phyloP scores from a whole-genome alignment of 2,888 invertebrate genomes.

The Beris chalybata region DNA sequence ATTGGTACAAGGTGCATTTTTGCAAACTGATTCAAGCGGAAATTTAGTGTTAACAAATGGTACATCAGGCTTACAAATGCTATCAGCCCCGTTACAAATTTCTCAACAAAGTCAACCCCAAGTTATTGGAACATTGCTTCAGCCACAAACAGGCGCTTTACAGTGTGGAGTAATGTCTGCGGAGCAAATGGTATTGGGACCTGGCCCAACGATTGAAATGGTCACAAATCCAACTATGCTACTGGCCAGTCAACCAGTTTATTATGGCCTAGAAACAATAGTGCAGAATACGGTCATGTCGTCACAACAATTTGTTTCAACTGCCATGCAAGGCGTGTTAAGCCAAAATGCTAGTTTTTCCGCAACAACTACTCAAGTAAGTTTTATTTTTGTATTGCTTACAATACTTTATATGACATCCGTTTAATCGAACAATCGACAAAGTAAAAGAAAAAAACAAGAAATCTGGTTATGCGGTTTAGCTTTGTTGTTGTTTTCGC shows the following conservation, averaged over 20 bases:
- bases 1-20: slow-evolving; percentile 62
- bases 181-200: slow-evolving; percentile 66
- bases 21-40: slow-evolving; percentile 65
- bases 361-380: slow-evolving; percentile 70
- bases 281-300: slow-evolving; percentile 88
- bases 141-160: slow-evolving; percentile 62
- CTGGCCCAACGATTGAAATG: slow-evolving; percentile 66
- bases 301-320: slow-evolving; percentile 82
- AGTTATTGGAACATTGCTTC: slow-evolving; percentile 64
- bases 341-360: slow-evolving; percentile 82
- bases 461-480: too few relatives aligned
- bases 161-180: slow-evolving; percentile 58
- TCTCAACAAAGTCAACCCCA: slow-evolving; percentile 58
- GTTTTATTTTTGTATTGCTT: background rate
- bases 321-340: slow-evolving; percentile 77
- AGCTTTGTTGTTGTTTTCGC: too few relatives aligned
- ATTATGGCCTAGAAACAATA: slow-evolving; percentile 82
- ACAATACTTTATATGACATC: too few relatives aligned
- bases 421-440: too few relatives aligned
- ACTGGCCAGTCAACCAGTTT: slow-evolving; percentile 72
- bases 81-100: slow-evolving; percentile 60
- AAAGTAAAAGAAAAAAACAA: too few relatives aligned
- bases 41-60: slow-evolving; percentile 63
- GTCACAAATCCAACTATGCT: slow-evolving; percentile 65
- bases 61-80: slow-evolving; percentile 61